Conservation (phyloP, 2,797 vertebrate species). For the Odontamblyopus rebecca region DNA sequence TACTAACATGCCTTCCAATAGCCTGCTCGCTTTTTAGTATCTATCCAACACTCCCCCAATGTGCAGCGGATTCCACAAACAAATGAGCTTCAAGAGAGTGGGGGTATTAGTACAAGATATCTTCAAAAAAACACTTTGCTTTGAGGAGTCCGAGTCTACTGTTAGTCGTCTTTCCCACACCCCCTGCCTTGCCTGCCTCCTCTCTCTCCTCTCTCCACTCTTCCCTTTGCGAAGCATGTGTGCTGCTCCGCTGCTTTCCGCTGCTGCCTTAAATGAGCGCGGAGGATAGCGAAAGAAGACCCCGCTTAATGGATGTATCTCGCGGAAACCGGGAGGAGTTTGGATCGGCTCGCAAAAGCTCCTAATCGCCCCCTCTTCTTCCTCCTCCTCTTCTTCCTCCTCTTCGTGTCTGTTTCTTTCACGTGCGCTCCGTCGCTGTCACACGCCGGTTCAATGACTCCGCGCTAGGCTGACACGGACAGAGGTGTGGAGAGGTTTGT, state of each 20-base stretch:
- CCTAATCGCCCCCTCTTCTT: conserved; percentile 65
- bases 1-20: conserved; percentile 42
- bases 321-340: conserved; percentile 69
- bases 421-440: conserved; percentile 57
- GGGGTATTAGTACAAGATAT: background rate
- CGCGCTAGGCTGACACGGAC: conserved; percentile 75
- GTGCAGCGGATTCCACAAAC: conserved; percentile 51
- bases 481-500: conserved; percentile 76
- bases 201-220: conserved; percentile 13
- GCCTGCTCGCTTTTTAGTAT: conserved; percentile 35
- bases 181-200: background rate
- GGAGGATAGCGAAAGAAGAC: conserved; percentile 55
- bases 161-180: conserved; percentile 37
- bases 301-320: conserved; percentile 65
- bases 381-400: conserved; percentile 58
- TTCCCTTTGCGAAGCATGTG: conserved; percentile 49
- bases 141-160: conserved; percentile 52
- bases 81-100: conserved; percentile 40
- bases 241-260: conserved; percentile 80
- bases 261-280: conserved; percentile 81
- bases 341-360: conserved; percentile 58
- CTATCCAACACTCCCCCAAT: conserved; percentile 53
- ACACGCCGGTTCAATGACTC: conserved; percentile 71
- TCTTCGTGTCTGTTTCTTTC: conserved; percentile 33
- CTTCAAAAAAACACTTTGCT: conserved; percentile 42